These are phyloP conservation scores for Nebria ingens DNA, from an alignment of 1,140 invertebrate genomes.

Conservation along the genomic window DNA sequence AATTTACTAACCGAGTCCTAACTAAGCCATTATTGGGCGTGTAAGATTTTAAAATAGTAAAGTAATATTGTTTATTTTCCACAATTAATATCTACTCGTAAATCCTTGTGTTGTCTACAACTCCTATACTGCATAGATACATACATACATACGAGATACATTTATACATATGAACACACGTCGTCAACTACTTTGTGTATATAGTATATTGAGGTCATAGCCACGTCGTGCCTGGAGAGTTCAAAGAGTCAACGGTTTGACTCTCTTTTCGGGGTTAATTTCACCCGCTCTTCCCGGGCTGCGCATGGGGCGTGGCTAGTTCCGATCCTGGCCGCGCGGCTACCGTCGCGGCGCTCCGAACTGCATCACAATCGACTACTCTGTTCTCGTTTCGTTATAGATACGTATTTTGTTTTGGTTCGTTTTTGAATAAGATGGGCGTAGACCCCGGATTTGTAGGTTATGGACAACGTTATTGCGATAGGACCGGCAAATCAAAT, in stretches of 20 bases:
- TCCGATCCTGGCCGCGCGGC: slow-evolving; percentile 5
- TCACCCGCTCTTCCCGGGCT: not conserved
- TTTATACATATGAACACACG: too few relatives aligned
- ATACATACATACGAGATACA: too few relatives aligned
- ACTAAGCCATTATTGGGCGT: too few relatives aligned
- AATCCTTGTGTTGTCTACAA: too few relatives aligned
- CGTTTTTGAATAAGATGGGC: slow-evolving; percentile 23
- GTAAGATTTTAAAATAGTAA: too few relatives aligned
- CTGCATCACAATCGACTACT: slow-evolving; percentile 18
- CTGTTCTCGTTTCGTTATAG: too few relatives aligned
- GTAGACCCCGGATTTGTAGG: slow-evolving; percentile 14
- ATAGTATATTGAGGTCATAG: slow-evolving; percentile 1
- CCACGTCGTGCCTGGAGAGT: not conserved
- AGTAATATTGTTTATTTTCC: too few relatives aligned
- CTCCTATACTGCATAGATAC: too few relatives aligned
- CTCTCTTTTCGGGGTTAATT: not conserved
- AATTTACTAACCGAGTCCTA: too few relatives aligned
- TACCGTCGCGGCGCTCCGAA: slow-evolving; percentile 7
- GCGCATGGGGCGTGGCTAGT: slow-evolving; percentile 14
- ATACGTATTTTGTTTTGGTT: slow-evolving; percentile 21
- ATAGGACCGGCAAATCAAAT: not conserved
- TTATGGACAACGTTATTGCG: not conserved
- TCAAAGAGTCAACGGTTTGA: not conserved
- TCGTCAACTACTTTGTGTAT: too few relatives aligned
- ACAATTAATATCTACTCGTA: too few relatives aligned